These are phyloP conservation scores for Drosophila quinaria DNA, from an alignment of 2,888 invertebrate species.

Conservation along the genomic window DNA sequence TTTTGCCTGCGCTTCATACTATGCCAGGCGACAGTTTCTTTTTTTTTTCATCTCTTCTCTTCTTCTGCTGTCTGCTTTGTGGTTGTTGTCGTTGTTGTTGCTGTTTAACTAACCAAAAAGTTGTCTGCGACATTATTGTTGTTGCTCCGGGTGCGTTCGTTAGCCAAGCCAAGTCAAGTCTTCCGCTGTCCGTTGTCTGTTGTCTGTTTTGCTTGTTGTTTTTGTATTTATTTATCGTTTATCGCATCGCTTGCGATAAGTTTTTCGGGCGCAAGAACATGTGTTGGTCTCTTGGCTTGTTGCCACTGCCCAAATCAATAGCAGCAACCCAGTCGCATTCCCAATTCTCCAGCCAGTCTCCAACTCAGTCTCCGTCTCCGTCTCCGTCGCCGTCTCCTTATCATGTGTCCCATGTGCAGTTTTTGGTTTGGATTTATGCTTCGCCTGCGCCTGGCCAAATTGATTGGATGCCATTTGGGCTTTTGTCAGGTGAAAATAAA, in stretches of 20 bases:
- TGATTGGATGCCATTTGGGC: conserved; percentile 82
- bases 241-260: conserved; percentile 81
- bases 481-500: conserved; percentile 85
- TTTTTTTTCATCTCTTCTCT: conserved; percentile 1
- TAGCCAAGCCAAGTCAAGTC: conserved; percentile 23
- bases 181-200: background rate
- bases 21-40: conserved; percentile 65
- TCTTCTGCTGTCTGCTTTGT: background rate
- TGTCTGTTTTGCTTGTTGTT: conserved; percentile 34
- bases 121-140: conserved; percentile 62
- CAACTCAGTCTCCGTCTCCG: background rate
- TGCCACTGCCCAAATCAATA: conserved; percentile 68
- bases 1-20: conserved; percentile 65
- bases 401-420: conserved; percentile 16
- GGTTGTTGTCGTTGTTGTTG: conserved; percentile 38
- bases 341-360: conserved; percentile 20
- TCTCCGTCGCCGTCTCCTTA: background rate
- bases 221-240: conserved; percentile 79
- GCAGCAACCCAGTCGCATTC: conserved; percentile 41
- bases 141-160: conserved; percentile 39
- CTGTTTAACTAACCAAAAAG: conserved; percentile 69
- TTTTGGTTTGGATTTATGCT: conserved; percentile 49
- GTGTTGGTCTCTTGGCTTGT: conserved; percentile 78
- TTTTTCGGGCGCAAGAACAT: conserved; percentile 85
- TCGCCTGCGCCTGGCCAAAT: conserved; percentile 62